Base-by-base conservation (phyloP, 2,113 vertebrate species). In the Grantiella picta region DNA sequence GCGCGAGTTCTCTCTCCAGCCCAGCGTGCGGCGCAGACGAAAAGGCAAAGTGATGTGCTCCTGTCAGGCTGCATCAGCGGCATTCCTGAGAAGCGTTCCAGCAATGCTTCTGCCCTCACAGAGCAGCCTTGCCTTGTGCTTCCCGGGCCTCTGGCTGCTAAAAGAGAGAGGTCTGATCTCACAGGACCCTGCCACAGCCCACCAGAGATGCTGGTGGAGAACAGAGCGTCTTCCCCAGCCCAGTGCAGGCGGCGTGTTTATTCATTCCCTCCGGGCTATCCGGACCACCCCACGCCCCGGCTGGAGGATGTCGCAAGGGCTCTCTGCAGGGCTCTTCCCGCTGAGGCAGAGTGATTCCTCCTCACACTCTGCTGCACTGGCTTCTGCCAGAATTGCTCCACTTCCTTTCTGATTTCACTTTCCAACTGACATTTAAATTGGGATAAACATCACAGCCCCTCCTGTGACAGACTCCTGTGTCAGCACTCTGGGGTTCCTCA, bases 1-100 rank as follows among this genome's bases (percentile, higher is more conserved):
- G 13, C 1, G 0, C 0, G 1, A 66, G 24, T 7, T 25, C 73
- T 84, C 22, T 6, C 57, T 44, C 12, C 76, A 57, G 75, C 61
- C 35, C 47, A 8, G 11, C 13, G 5, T 0, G 66, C 47, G 42
- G 44, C 49, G 10, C 27, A 18, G 49, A 38, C 0, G 0, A 12
- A 63, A 77, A 73, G 45, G 31, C 11, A 3, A 72, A 45, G 12
- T 7, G 78, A 38, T 81, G 68, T 19, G 15, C 21, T 71, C 54
- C 69, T 73, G 82, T 56, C 54, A 1, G 76, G 59, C 15, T 17
- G 64, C 45, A 60, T 77, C 72, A 86, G 20, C 1, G 15, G 14
- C 3, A 24, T 36, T 68, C 15, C 72, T 4, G 44, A 72, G 64
- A 22, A 47, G 25, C 2, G 5, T 25, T 72, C 28, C 57, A 65